phyloP scores from a whole-genome alignment of 2,113 vertebrate species.

The Scortum barcoo region DNA sequence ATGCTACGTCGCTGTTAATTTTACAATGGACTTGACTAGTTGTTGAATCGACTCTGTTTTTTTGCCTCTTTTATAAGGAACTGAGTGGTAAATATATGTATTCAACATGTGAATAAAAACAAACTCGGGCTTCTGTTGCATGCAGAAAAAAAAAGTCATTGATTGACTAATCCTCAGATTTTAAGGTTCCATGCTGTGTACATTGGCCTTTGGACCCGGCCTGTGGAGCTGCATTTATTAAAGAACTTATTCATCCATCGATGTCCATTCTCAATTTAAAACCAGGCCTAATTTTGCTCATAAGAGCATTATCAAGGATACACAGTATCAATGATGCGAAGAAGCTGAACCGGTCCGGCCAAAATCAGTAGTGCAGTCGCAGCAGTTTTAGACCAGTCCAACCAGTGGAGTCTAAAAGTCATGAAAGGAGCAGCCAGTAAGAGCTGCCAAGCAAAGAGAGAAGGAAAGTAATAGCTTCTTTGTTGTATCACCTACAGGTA shows the following conservation, averaged over 20 bases:
- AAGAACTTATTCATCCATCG: slow-evolving; percentile 30
- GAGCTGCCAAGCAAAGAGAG: neutral
- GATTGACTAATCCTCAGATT: slow-evolving; percentile 52
- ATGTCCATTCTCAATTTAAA: slow-evolving; percentile 30
- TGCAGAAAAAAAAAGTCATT: slow-evolving; percentile 33
- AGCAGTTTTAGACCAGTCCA: slow-evolving; percentile 30
- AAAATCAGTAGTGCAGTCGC: slow-evolving; percentile 41
- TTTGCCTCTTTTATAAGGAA: neutral
- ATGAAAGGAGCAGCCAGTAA: slow-evolving; percentile 23
- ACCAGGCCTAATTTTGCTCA: slow-evolving; percentile 12
- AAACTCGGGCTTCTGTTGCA: slow-evolving; percentile 23
- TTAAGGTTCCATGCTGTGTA: slow-evolving; percentile 33
- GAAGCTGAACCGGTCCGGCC: slow-evolving; percentile 4
- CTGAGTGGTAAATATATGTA: neutral
- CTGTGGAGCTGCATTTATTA: slow-evolving; percentile 42
- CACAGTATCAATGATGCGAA: slow-evolving; percentile 28
- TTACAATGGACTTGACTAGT: neutral
- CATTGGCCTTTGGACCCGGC: slow-evolving; percentile 38
- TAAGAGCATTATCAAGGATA: slow-evolving; percentile 34
- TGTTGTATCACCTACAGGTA: neutral
- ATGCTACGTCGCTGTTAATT: slow-evolving; percentile 6
- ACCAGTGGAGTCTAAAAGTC: slow-evolving; percentile 27
- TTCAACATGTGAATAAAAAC: slow-evolving; percentile 16
- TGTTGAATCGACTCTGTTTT: neutral
- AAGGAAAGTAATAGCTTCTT: neutral